Percentiles rank a stretch among this genome's conserved stretches.
Conservation (phyloP, 23 tunicate species). For the Phallusia fumigata region DNA sequence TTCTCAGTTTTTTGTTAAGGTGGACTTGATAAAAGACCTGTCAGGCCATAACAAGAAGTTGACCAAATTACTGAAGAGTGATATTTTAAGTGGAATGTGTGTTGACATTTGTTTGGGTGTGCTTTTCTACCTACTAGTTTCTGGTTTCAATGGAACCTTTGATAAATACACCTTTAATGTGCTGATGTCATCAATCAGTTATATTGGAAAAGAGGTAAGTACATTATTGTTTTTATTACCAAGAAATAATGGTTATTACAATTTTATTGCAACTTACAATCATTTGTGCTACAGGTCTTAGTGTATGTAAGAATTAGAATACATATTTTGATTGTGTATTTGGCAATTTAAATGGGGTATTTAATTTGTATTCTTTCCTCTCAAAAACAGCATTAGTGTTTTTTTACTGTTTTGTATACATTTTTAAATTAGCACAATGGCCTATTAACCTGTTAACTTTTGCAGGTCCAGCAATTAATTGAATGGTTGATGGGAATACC, state of each 20-base stretch:
- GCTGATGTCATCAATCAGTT: background rate
- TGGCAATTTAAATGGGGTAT: too few relatives aligned
- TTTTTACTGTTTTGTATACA: too few relatives aligned
- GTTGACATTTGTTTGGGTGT: background rate
- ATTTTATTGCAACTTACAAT: too few relatives aligned
- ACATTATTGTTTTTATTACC: too few relatives aligned
- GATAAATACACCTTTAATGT: background rate
- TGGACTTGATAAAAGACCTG: background rate
- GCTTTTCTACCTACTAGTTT: background rate
- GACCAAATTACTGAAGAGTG: background rate
- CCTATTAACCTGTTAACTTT: background rate
- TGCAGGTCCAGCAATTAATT: constrained; percentile 71
- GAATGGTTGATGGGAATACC: constrained; percentile 94
- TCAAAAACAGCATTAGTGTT: too few relatives aligned
- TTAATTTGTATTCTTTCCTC: too few relatives aligned
- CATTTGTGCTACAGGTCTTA: too few relatives aligned
- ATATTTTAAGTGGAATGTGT: background rate
- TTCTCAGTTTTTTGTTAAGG: background rate
- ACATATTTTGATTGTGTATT: too few relatives aligned
- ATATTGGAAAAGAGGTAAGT: background rate
- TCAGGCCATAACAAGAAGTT: background rate
- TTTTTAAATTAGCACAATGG: background rate
- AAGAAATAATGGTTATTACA: too few relatives aligned
- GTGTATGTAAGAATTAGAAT: too few relatives aligned
- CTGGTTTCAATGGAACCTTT: background rate